Percentiles rank a stretch among this genome's conserved stretches.
Evolutionary conservation across 2,113 vertebrate genomes (phyloP).

Genomic region (Atherinomorus stipes): DNA sequence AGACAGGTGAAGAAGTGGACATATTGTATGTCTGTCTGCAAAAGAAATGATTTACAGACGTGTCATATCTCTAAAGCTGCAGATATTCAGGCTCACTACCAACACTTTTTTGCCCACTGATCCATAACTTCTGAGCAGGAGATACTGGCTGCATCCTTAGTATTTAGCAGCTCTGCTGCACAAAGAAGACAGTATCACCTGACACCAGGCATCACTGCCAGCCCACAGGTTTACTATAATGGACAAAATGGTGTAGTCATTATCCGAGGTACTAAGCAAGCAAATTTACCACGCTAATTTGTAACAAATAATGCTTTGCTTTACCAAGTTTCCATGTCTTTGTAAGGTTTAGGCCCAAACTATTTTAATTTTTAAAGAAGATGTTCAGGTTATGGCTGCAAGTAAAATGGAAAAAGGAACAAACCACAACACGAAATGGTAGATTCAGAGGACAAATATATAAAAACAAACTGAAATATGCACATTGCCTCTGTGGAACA

Average conservation of each 20-base stretch:
- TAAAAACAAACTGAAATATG: too few species aligned
- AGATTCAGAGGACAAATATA: too few species aligned
- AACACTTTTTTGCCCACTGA: constrained; percentile 28
- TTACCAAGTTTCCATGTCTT: neutral
- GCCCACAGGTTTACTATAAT: constrained; percentile 43
- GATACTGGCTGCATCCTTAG: constrained; percentile 48
- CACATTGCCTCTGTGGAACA: too few species aligned
- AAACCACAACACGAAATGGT: too few species aligned
- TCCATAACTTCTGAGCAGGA: constrained; percentile 58
- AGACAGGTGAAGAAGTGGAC: constrained; percentile 35
- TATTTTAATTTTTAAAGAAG: too few species aligned
- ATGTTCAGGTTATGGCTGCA: too few species aligned
- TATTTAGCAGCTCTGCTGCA: constrained; percentile 48
- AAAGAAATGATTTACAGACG: constrained; percentile 73
- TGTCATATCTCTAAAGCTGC: constrained; percentile 42
- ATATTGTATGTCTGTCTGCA: constrained; percentile 68
- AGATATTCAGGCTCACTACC: constrained; percentile 52
- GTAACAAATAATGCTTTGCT: neutral
- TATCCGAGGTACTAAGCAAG: neutral
- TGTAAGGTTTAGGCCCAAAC: neutral
- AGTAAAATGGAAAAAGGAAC: too few species aligned
- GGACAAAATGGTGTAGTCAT: neutral
- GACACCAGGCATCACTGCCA: constrained; percentile 41
- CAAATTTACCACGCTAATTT: too few species aligned
- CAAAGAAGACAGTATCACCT: constrained; percentile 22